Conservation (phyloP, 2,113 vertebrate species). For the Cyprinodon tularosa region DNA sequence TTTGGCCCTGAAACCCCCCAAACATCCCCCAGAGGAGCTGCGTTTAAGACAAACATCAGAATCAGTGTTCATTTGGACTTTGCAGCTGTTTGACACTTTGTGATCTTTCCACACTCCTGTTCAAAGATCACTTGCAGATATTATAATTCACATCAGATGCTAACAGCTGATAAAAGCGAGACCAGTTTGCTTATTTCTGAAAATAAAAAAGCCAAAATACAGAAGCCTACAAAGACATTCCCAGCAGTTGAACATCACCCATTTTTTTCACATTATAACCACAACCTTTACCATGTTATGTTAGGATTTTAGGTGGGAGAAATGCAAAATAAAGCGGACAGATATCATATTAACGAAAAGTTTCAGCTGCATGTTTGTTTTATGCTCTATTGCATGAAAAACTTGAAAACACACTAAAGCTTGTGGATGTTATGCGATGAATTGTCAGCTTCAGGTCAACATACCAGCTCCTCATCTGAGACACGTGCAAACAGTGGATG, state of each 20-base stretch:
- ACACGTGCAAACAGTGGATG: conserved; percentile 87
- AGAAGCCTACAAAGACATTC: not conserved
- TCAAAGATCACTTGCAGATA: not conserved
- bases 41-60: not conserved
- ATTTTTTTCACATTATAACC: no score
- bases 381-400: no score
- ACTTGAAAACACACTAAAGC: no score
- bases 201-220: not conserved
- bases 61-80: not conserved
- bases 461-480: conserved; percentile 85
- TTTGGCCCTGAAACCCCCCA: not conserved
- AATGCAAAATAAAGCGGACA: no score
- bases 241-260: no score
- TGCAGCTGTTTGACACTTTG: not conserved
- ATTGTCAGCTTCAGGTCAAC: conserved; percentile 32
- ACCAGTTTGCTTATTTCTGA: not conserved
- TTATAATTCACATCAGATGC: not conserved
- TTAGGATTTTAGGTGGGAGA: no score
- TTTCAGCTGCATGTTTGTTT: no score
- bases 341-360: no score
- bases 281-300: no score
- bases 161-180: not conserved
- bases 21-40: not conserved
- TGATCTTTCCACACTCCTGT: not conserved
- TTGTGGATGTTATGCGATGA: no score